These are phyloP conservation scores for Ceratitis capitata DNA, from an alignment of 1,140 invertebrate genomes.

Conservation along the genomic window DNA sequence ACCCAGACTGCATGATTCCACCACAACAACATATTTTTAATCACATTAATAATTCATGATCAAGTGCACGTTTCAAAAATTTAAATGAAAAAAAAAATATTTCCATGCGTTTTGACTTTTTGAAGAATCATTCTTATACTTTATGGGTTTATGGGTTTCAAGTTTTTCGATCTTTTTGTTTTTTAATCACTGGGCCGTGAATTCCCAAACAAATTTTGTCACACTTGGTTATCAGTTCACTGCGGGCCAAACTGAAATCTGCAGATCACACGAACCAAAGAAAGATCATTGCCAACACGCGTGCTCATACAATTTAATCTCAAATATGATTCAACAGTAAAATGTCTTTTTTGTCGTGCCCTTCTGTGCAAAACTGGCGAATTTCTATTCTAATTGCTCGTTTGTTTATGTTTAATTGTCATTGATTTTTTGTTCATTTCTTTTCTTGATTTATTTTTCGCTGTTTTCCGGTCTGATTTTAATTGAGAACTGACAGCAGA, in stretches of 20 bases:
- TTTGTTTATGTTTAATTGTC: constrained; percentile 1
- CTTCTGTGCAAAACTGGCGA: not conserved
- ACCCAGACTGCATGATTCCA: no score
- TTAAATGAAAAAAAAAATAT: no score
- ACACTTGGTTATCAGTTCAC: not conserved
- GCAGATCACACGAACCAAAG: no score
- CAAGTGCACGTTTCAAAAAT: not conserved
- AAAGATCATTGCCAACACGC: not conserved
- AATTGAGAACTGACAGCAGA: no score
- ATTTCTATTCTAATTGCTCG: not conserved
- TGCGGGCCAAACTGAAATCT: not conserved
- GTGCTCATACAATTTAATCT: not conserved
- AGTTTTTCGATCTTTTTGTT: no score
- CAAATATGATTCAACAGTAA: not conserved
- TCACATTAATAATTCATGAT: not conserved
- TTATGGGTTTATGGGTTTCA: no score
- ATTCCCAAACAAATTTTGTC: not conserved
- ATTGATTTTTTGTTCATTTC: no score
- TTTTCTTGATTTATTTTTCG: not conserved
- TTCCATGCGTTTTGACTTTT: not conserved
- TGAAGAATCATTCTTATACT: no score
- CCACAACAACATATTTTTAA: no score
- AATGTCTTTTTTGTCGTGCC: not conserved
- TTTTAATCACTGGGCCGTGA: not conserved
- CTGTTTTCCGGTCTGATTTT: no score